Base-by-base conservation (phyloP, 2,888 invertebrate species). In the Drosophila suboccidentalis region DNA sequence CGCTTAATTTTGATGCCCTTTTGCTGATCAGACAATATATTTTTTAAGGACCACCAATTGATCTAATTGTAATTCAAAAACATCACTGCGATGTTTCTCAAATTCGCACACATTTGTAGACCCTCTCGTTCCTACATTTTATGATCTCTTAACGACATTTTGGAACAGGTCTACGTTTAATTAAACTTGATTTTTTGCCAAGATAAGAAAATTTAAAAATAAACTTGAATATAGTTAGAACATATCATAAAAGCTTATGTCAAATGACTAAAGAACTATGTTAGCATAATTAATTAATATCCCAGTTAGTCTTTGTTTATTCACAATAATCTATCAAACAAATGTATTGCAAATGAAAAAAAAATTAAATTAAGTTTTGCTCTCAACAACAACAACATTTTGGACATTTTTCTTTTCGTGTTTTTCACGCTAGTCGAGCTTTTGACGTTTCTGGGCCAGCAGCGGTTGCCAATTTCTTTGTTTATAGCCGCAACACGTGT, bases 401-500 rank as follows among this genome's bases (percentile, higher is more conserved):
- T n/a, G n/a, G n/a, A n/a, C n/a, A n/a, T n/a, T n/a, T n/a, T n/a
- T n/a, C n/a, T n/a, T n/a, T n/a, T n/a, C n/a, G 38, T 57, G 15
- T 55, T 63, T 75, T 77, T 60, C 61, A 77, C 61, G 80, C 60
- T 77, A 34, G 63, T 11, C 57, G 46, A 75, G 43, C 55, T 75
- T 67, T 57, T 63, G 38, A 41, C 44, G 46, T 50, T 72, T 64
- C 58, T 65, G 64, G 67, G 51, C 57, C 60, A 46, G 26, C 26
- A 26, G 26, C 67, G 64, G 59, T 80, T 77, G 75, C 78, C 76
- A 86, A 88, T 87, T 87, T 80, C 78, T 85, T 84, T 87, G 88
- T 86, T 87, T 89, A 89, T 86, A 75, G 78, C 74, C 80, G 64
- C 83, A 90, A 86, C 90, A 89, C 90, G 90, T 86, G 85, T 82